Evolutionary conservation across 2,113 vertebrate genomes (phyloP), one percentile per base, ranked within the genome.

Genomic region (Cyrtonyx montezumae): DNA sequence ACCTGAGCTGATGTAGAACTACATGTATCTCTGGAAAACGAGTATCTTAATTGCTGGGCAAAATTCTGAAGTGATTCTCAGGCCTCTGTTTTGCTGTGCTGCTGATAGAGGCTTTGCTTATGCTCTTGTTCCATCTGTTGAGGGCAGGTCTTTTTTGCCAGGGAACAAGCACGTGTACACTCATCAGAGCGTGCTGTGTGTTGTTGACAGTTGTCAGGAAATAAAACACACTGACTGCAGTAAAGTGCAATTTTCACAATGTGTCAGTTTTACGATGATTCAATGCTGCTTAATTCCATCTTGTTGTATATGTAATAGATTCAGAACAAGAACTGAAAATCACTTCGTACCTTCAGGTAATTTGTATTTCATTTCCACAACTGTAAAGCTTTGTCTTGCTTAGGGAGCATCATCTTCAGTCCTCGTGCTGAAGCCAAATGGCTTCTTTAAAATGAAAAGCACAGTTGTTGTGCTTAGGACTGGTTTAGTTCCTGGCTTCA

Each of bases 151-250:
- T 37, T 51, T 18, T 59, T 37, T 73, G 84, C 43, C 20, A 20
- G 68, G n/a, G 61, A 30, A 40, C 65, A 32, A 20, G 40, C 53
- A 8, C 16, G 16, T 13, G 2, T 45, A 37, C 43, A 17, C 19
- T 82, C 63, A 20, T 34, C 26, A 40, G 59, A 55, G 34, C 49
- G 43, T 6, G 2, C 78, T 74, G 3, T 45, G 77, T 46, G 56
- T 36, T 89, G 63, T 90, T 91, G 48, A 59, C 71, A 84, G 45
- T 84, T 90, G 87, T 85, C 67, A 82, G 79, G 75, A 83, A 94
- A 65, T 87, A 84, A 74, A 77, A 84, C 70, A 59, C 59, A 34
- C 46, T 0, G 0, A 53, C 21, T 61, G 43, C 78, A 65, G 1
- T 37, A 26, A 65, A 87, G 81, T 74, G 79, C 15, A 48, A 1